A percentile compares a stretch with the other conserved stretches of the same genome.
Evolutionary conservation across 2,888 invertebrate genomes (phyloP).

Genomic region (Heliconius ismenius): DNA sequence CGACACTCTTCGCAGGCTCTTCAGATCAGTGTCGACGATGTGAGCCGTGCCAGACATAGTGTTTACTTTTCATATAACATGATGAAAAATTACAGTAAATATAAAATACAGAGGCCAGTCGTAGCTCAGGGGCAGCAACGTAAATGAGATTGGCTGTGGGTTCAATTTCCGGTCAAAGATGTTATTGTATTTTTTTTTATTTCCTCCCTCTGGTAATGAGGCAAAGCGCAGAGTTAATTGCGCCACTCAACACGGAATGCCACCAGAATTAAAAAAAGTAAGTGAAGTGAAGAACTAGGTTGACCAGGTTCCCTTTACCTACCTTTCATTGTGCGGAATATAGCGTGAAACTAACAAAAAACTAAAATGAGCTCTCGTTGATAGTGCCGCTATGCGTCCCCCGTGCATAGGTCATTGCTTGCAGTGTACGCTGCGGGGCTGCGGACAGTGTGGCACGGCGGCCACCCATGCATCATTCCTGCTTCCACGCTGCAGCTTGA

Average conservation of each 20-base stretch:
- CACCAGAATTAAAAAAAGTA: too few species aligned
- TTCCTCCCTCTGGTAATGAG: too few species aligned
- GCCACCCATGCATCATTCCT: background rate
- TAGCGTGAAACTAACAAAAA: too few species aligned
- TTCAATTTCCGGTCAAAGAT: too few species aligned
- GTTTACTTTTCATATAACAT: background rate
- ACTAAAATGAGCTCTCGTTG: background rate
- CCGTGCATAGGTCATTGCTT: background rate
- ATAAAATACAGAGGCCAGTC: background rate
- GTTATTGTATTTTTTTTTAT: too few species aligned
- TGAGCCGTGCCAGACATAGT: background rate
- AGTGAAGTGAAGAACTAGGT: too few species aligned
- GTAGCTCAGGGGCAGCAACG: too few species aligned
- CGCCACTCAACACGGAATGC: too few species aligned
- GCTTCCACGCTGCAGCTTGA: slow-evolving; percentile 9
- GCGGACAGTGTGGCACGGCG: slow-evolving; percentile 17
- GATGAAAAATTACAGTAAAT: background rate
- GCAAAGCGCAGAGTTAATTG: too few species aligned
- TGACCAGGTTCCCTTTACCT: too few species aligned
- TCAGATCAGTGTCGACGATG: slow-evolving; percentile 17
- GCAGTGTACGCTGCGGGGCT: background rate
- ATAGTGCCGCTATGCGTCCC: background rate
- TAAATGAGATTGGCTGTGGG: too few species aligned
- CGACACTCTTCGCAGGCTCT: slow-evolving; percentile 28
- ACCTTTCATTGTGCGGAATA: too few species aligned